Evolutionary conservation across 2,113 vertebrate genomes (phyloP), one percentile per base, ranked within the genome.

Genomic region (Orycteropus afer): DNA sequence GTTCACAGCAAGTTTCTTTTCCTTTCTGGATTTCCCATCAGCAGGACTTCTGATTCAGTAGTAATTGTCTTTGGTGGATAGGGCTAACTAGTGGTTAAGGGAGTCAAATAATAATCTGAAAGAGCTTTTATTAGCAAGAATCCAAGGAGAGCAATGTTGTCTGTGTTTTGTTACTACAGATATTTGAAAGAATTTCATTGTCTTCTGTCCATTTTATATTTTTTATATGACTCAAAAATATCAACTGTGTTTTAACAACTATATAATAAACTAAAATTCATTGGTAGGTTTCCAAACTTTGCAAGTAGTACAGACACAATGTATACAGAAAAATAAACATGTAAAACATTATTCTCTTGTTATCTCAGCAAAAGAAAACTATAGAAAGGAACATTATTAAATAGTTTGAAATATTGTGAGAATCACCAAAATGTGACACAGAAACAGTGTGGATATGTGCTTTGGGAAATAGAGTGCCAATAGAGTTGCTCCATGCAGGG

Each of bases 31-130:
- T 53, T 14, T 76, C 45, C 22, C 59, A 0, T 59, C 25, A 0
- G 3, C 67, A 73, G 15, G 8, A 7, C 20, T 27, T 80, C 51
- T 71, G 49, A 85, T 18, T 55, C 0, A 2, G 29, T 37, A 7
- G 27, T n/a, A 42, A 1, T 17, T 17, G 20, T n/a, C 45, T 51
- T 14, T 61, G 2, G 53, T 5, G 49, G 10, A 4, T 14, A 71
- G 5, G 15, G 2, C 13, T n/a, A n/a, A n/a, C n/a, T 15, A 2
- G 45, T 9, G 29, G 8, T 8, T 76, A 63, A 51, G 27, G 22
- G n/a, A 12, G 27, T 14, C 10, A 11, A 11, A 1, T 22, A n/a
- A 14, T 57, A 45, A 34, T 2, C 12, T 0, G 7, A 55, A 61
- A 73, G 25, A n/a, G 49, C 20, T 61, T 63, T n/a, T 25, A n/a